Percentiles rank a stretch among this genome's conserved stretches.
Conservation (phyloP, 2,797 vertebrate species). For the Epinephelus malabaricus region DNA sequence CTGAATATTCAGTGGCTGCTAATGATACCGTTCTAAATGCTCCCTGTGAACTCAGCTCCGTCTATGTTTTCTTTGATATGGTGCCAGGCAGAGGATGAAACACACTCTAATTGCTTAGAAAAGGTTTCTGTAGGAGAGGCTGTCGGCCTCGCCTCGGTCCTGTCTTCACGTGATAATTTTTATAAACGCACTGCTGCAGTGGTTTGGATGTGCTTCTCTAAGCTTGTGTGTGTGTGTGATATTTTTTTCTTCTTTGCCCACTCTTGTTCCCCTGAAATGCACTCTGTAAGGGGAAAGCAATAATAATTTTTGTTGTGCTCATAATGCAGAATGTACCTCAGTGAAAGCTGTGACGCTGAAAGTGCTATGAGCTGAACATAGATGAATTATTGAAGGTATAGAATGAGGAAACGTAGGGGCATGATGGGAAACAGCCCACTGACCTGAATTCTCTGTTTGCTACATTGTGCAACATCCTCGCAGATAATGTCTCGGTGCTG, state of each 20-base stretch:
- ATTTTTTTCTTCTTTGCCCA: background rate
- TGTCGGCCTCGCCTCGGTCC: slow-evolving; percentile 32
- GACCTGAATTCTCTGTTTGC: slow-evolving; percentile 75
- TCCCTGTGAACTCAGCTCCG: slow-evolving; percentile 41
- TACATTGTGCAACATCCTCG: slow-evolving; percentile 34
- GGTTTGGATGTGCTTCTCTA: slow-evolving; percentile 13
- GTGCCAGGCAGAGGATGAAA: slow-evolving; percentile 65
- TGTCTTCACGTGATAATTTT: slow-evolving; percentile 23
- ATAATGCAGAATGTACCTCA: slow-evolving; percentile 41
- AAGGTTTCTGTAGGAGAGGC: slow-evolving; percentile 41
- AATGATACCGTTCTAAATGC: slow-evolving; percentile 42
- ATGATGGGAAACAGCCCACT: slow-evolving; percentile 79
- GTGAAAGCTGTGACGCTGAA: slow-evolving; percentile 50
- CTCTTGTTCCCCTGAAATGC: slow-evolving; percentile 28
- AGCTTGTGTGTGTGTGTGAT: background rate
- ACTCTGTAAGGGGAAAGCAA: background rate
- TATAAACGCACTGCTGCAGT: slow-evolving; percentile 19
- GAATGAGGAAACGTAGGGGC: slow-evolving; percentile 60
- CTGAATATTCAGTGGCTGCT: slow-evolving; percentile 55
- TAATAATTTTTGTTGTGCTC: slow-evolving; percentile 19
- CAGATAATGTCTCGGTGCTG: slow-evolving; percentile 21
- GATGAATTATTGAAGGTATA: slow-evolving; percentile 83
- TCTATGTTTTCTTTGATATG: slow-evolving; percentile 61
- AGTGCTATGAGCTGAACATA: slow-evolving; percentile 44
- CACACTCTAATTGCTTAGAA: slow-evolving; percentile 47